Evolutionary conservation across 1,140 invertebrate genomes (phyloP).

Genomic region (Drosophila rhopaloa): DNA sequence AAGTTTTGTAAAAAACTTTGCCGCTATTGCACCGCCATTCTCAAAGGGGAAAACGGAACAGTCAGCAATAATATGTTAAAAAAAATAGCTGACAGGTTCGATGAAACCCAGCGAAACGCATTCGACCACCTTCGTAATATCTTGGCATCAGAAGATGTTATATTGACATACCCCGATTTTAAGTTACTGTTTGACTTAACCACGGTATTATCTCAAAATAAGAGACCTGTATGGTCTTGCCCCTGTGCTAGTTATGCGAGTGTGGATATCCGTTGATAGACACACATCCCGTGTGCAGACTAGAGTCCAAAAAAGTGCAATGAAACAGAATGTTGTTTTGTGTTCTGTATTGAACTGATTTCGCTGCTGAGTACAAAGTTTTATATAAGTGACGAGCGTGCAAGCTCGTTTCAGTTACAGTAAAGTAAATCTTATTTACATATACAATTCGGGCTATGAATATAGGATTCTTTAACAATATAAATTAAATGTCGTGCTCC

Average conservation of each 20-base stretch:
- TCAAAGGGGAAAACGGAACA: slow-evolving; percentile 17
- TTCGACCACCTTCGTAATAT: slow-evolving; percentile 22
- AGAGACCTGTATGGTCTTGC: too few relatives aligned
- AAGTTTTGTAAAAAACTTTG: slow-evolving; percentile 18
- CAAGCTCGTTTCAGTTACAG: too few relatives aligned
- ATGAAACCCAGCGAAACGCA: slow-evolving; percentile 13
- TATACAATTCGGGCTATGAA: background rate
- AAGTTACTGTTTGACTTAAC: slow-evolving; percentile 26
- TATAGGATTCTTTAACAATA: background rate
- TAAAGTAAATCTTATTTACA: too few relatives aligned
- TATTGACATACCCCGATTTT: slow-evolving; percentile 17
- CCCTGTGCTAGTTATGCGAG: too few relatives aligned
- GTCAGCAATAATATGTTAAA: slow-evolving; percentile 11
- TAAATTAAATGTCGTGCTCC: background rate
- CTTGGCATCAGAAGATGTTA: slow-evolving; percentile 24
- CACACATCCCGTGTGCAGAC: too few relatives aligned
- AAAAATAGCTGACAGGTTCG: slow-evolving; percentile 8
- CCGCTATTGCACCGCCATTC: slow-evolving; percentile 11
- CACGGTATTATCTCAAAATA: too few relatives aligned
- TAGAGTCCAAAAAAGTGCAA: too few relatives aligned
- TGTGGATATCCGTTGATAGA: too few relatives aligned
- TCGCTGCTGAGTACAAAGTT: too few relatives aligned
- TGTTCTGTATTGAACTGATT: too few relatives aligned
- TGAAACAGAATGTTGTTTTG: too few relatives aligned
- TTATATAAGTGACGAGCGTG: too few relatives aligned